Evolutionary conservation across 2,888 invertebrate species (phyloP).

Genomic region (Lucinisca nassula): DNA sequence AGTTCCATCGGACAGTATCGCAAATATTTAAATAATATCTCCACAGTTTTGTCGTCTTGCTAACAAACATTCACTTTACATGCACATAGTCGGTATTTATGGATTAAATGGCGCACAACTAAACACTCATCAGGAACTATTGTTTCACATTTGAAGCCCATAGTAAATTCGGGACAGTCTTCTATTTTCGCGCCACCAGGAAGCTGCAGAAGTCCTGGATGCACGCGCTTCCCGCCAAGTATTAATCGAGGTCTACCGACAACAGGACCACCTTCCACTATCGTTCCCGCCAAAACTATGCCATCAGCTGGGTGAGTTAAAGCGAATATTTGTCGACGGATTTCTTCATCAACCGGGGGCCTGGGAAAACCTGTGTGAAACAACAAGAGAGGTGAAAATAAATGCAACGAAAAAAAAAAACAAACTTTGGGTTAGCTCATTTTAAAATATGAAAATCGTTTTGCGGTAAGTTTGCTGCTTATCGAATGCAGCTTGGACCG

Average conservation of each 20-base stretch:
- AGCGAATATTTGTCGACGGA: constrained; percentile 45
- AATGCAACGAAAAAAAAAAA: too few relatives aligned
- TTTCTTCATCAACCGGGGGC: constrained; percentile 43
- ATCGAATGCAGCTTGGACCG: too few relatives aligned
- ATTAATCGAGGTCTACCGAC: constrained; percentile 50
- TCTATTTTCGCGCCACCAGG: constrained; percentile 27
- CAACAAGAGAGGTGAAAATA: too few relatives aligned
- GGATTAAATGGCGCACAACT: constrained; percentile 53
- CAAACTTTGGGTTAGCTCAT: too few relatives aligned
- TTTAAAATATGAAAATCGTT: too few relatives aligned
- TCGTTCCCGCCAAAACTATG: constrained; percentile 62
- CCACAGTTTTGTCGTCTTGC: background rate
- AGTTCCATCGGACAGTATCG: too few relatives aligned
- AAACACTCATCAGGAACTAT: constrained; percentile 54
- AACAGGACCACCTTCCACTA: constrained; percentile 67
- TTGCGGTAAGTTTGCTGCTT: too few relatives aligned
- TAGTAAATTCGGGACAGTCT: constrained; percentile 49
- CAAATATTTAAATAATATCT: too few relatives aligned
- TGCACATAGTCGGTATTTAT: constrained; percentile 40
- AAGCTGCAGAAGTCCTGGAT: constrained; percentile 44
- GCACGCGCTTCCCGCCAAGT: constrained; percentile 57
- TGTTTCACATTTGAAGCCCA: constrained; percentile 50
- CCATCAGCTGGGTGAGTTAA: constrained; percentile 52
- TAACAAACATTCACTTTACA: constrained; percentile 65
- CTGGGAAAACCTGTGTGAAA: constrained; percentile 26